Evolutionary conservation across 92 coral and sea anemone species (phyloP), one percentile per base, ranked within the genome.

Genomic region (Galaxea fascicularis): DNA sequence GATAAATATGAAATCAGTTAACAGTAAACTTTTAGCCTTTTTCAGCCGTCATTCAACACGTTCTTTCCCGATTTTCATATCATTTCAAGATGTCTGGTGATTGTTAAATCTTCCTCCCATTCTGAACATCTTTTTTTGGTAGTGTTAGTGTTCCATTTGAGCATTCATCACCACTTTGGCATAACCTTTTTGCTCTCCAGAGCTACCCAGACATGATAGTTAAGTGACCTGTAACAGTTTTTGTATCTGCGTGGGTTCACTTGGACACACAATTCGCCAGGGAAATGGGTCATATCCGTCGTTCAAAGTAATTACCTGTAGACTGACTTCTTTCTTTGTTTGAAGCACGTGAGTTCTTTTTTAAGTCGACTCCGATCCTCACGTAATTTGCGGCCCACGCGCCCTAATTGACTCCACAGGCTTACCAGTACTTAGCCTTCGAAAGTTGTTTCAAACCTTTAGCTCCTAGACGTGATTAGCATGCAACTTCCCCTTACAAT

Each of bases 211-310:
- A 20, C 31, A 22, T 21, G 67, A 22, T 14, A 24, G 12, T 26
- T 14, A n/a, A 24, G 15, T 26, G 67, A 62, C 67, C 14, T 62
- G 67, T 62, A 13, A 45, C 10, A 18, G 49, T 52, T 73, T 29
- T 14, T 49, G 77, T 25, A 22, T 73, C 44, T 27, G 77, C 6
- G 59, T 3, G 21, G 59, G n/a, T n/a, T 72, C 24, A 59, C 59
- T 15, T 71, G 76, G 21, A 47, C 39, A 24, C 59, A 51, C 63
- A 73, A 51, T 6, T 73, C 62, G 10, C 13, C 41, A 26, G 77
- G 77, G 77, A 73, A 51, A 51, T 60, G 24, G 41, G 24, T 73
- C 78, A 73, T 17, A 49, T 73, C 78, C 78, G 78, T 39, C 41
- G 78, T 73, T 25, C 28, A 12, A 72, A 27, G 14, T 56, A 46